A percentile compares a stretch with the other conserved stretches of the same genome.
phyloP scores from a whole-genome alignment of 1,140 invertebrate genomes.

The Zaprionus gabonicus region DNA sequence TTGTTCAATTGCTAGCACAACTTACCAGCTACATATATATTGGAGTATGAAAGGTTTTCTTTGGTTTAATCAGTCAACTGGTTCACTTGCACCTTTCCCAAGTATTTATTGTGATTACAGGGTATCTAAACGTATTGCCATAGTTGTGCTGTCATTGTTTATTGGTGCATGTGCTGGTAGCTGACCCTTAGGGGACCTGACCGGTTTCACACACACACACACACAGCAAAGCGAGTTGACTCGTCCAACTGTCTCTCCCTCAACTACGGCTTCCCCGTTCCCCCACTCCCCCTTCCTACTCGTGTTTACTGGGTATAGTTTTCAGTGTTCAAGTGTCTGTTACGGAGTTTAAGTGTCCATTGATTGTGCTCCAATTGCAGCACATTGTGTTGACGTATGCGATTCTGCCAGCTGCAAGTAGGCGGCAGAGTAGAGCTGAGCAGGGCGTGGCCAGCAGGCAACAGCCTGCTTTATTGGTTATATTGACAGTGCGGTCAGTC shows the following conservation, averaged over 20 bases:
- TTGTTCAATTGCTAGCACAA: neutral
- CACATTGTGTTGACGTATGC: conserved; percentile 52
- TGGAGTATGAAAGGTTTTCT: no score
- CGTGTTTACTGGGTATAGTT: conserved; percentile 32
- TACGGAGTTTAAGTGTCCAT: conserved; percentile 56
- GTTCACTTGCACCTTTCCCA: no score
- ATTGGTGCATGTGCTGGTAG: conserved; percentile 8
- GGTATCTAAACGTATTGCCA: neutral
- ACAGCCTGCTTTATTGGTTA: conserved; percentile 39
- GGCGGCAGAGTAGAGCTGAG: neutral
- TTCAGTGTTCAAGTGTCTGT: conserved; percentile 50
- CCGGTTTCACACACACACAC: neutral
- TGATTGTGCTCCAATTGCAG: conserved; percentile 47
- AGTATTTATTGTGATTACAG: neutral
- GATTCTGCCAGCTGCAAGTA: conserved; percentile 29
- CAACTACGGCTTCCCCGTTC: neutral
- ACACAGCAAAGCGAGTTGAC: conserved; percentile 5
- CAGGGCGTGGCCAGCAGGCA: neutral
- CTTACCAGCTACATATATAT: no score
- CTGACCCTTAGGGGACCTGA: conserved; percentile 1
- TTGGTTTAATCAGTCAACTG: no score
- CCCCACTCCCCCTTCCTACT: neutral
- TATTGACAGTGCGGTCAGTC: conserved; percentile 30
- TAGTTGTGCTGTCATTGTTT: neutral
- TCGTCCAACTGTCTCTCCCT: conserved; percentile 2